Evolutionary conservation across 2,113 vertebrate genomes (phyloP), one percentile per base, ranked within the genome.

Genomic region (Urocolius indicus): DNA sequence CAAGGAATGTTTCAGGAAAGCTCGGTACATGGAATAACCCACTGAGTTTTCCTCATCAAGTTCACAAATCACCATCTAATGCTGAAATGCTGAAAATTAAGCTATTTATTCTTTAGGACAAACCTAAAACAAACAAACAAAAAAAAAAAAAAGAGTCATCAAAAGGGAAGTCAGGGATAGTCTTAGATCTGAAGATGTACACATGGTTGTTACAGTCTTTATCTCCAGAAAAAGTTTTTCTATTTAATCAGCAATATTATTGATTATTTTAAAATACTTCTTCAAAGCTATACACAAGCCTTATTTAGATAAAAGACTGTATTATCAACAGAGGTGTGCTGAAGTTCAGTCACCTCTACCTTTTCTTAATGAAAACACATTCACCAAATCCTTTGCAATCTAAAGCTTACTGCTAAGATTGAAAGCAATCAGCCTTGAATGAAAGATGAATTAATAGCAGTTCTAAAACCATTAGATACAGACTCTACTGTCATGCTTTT

Each of bases 401-500:
- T 71, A 19, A 92, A 95, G 54, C 9, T 29, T 41, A 67, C 18
- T 84, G 38, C 48, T 78, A 49, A 94, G 80, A 87, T 16, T 89
- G 73, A 94, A 92, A 94, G 94, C 86, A 92, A 88, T 89, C 80
- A 77, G 23, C 83, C 94, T 92, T 87, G 84, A 96, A 87, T 93
- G 61, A 89, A 94, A 90, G 65, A 92, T 48, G 69, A 87, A 92
- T 89, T 96, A 93, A 94, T 16, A 96, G 61, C 68, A 90, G 73
- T 54, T 94, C 95, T 81, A 84, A 92, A 94, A 21, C 86, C 91
- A 94, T 92, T 91, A 93, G 45, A 71, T 61, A 86, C 55, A 92
- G 72, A 89, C 29, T 67, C 26, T 67, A 90, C 84, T 94, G 77
- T 87, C 57, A 59, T 20, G n/a, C 65, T 87, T 96, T 81, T 89